Conservation (phyloP, 2,888 invertebrate genomes). For the Mechanitis messenoides region DNA sequence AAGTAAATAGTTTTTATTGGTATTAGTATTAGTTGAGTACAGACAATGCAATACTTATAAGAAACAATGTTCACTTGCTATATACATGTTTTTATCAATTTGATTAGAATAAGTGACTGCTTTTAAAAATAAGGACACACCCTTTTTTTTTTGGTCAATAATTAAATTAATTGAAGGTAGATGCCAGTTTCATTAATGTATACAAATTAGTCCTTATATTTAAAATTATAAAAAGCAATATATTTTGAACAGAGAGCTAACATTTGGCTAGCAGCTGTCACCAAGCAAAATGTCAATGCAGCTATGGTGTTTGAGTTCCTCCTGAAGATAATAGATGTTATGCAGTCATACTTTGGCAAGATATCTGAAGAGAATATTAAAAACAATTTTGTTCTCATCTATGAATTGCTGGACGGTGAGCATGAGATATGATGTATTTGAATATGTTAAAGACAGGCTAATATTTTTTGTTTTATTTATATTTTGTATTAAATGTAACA, state of each 20-base stretch:
- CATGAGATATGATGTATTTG: neutral
- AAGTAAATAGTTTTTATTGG: too few species aligned
- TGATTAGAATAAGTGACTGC: too few species aligned
- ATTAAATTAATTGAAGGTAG: too few species aligned
- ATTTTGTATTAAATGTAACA: constrained; percentile 51
- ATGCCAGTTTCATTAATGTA: too few species aligned
- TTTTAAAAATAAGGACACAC: too few species aligned
- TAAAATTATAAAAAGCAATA: too few species aligned
- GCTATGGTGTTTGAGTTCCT: constrained; percentile 99
- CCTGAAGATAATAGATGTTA: constrained; percentile 97
- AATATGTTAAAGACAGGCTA: neutral
- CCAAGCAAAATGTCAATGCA: constrained; percentile 99
- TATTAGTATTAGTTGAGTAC: too few species aligned
- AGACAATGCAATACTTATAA: too few species aligned
- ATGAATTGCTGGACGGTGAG: constrained; percentile 97
- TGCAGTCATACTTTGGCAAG: constrained; percentile 99
- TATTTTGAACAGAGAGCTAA: constrained; percentile 86
- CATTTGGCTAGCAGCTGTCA: constrained; percentile 99
- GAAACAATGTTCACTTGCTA: too few species aligned
- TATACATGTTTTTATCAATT: too few species aligned
- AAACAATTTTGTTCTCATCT: constrained; percentile 99
- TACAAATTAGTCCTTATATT: too few species aligned
- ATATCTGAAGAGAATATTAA: constrained; percentile 99
- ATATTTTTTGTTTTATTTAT: constrained; percentile 4
- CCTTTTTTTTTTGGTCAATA: too few species aligned